These are phyloP conservation scores for Manis crassicaudata DNA, from an alignment of 2,797 vertebrate species.

Conservation along the genomic window DNA sequence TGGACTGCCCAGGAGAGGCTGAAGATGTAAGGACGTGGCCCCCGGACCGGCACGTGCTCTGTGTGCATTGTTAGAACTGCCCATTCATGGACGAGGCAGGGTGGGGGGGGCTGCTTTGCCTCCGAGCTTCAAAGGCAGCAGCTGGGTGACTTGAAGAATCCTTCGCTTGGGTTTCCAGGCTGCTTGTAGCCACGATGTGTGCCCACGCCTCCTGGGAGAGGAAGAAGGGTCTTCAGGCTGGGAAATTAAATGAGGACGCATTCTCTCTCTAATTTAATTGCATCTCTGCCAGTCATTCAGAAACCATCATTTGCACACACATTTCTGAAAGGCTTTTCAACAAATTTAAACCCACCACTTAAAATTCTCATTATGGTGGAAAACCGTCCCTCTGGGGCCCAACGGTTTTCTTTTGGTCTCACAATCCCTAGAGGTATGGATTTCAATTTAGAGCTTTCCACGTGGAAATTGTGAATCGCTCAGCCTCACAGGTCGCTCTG, in stretches of 20 bases:
- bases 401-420: slow-evolving; percentile 43
- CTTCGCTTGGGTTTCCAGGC: rapidly evolving
- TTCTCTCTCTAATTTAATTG: slow-evolving; percentile 41
- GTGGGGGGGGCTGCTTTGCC: neutral
- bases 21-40: rapidly evolving
- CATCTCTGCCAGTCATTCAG: slow-evolving; percentile 55
- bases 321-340: slow-evolving; percentile 56
- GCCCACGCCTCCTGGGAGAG: neutral
- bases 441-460: slow-evolving; percentile 72
- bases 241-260: neutral
- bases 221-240: neutral
- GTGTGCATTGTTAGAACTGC: rapidly evolving
- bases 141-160: neutral
- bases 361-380: slow-evolving; percentile 68
- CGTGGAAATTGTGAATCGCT: neutral
- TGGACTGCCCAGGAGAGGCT: rapidly evolving
- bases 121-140: neutral
- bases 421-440: slow-evolving; percentile 33
- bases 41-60: rapidly evolving
- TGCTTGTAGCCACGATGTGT: rapidly evolving
- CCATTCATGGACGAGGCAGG: rapidly evolving
- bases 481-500: neutral
- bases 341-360: slow-evolving; percentile 62
- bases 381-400: slow-evolving; percentile 64
- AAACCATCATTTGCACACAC: slow-evolving; percentile 15